Conservation (phyloP, 2,113 vertebrate species). For the Alosa alosa region DNA sequence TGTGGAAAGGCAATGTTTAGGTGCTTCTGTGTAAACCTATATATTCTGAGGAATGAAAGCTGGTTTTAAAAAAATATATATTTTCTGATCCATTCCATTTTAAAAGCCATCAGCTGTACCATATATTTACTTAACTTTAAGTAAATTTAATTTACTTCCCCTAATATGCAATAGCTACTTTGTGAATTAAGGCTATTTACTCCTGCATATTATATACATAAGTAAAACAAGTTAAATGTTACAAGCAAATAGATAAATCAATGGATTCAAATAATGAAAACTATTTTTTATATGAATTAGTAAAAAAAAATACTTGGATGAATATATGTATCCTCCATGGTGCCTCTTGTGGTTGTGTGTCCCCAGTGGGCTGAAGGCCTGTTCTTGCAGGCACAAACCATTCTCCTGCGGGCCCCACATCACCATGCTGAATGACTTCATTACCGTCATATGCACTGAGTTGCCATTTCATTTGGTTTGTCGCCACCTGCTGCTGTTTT, state of each 20-base stretch:
- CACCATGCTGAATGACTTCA: background rate
- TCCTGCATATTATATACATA: background rate
- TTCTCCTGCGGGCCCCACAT: background rate
- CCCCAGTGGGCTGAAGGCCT: background rate
- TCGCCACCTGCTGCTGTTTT: slow-evolving; percentile 1
- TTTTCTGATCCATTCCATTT: background rate
- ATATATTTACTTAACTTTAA: background rate
- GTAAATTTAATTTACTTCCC: background rate
- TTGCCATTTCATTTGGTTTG: background rate
- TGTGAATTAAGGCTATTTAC: background rate
- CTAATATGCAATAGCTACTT: background rate
- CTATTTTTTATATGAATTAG: too few species aligned
- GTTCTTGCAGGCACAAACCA: background rate
- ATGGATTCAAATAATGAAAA: too few species aligned
- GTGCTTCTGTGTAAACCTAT: too few species aligned
- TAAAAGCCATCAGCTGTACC: background rate
- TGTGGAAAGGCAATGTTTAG: background rate
- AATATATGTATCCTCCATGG: too few species aligned
- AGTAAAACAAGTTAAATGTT: too few species aligned
- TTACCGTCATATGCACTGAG: background rate
- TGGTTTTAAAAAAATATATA: background rate
- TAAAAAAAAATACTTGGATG: too few species aligned
- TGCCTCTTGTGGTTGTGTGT: background rate
- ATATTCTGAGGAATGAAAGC: too few species aligned
- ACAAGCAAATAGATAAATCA: background rate